Evolutionary conservation across 1,140 invertebrate species (phyloP).

Genomic region (Zeugodacus cucurbitae): DNA sequence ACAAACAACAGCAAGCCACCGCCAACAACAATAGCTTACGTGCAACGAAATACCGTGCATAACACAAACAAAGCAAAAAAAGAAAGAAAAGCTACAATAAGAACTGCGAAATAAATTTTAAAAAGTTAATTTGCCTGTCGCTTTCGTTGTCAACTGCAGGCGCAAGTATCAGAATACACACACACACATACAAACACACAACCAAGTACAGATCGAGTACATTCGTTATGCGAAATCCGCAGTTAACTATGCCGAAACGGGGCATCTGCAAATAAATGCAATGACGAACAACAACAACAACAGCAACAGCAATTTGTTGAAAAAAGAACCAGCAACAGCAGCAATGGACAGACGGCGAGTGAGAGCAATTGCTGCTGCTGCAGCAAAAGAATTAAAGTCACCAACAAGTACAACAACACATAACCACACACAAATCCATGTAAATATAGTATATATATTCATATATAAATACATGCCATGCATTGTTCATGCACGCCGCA

Average conservation of each 20-base stretch:
- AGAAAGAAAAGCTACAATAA: neutral
- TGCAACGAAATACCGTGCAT: neutral
- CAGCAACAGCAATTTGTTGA: neutral
- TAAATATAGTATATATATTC: neutral
- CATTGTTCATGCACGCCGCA: neutral
- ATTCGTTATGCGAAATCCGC: neutral
- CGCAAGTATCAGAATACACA: neutral
- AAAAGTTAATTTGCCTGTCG: constrained; percentile 1
- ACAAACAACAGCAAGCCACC: neutral
- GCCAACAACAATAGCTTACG: neutral
- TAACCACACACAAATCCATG: neutral
- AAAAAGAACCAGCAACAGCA: neutral
- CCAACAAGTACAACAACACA: neutral
- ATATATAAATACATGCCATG: neutral
- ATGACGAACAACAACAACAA: neutral
- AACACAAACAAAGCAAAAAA: neutral
- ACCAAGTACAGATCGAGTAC: neutral
- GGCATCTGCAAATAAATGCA: constrained; percentile 12
- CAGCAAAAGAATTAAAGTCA: neutral
- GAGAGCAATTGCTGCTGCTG: neutral
- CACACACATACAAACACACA: neutral
- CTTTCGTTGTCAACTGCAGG: neutral
- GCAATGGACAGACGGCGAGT: neutral
- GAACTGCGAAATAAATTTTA: neutral
- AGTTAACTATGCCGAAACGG: neutral